phyloP scores from a whole-genome alignment of 2,888 invertebrate genomes.

The Salpingus planirostris region DNA sequence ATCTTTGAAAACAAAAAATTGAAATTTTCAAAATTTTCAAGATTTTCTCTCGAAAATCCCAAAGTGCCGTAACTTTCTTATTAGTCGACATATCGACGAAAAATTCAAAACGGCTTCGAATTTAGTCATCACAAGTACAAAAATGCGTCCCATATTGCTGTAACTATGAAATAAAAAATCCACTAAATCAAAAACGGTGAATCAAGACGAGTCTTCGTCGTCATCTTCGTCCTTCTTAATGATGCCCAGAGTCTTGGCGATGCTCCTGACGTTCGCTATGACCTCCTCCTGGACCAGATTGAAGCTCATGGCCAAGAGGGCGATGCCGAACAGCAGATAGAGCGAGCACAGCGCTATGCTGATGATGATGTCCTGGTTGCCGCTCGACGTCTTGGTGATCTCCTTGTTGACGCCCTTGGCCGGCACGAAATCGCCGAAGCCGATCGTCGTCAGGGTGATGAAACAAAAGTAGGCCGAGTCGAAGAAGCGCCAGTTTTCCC shows the following conservation, averaged over 20 bases:
- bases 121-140: too few relatives aligned
- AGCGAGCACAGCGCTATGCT: conserved; percentile 82
- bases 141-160: too few relatives aligned
- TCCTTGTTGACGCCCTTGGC: conserved; percentile 52
- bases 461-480: conserved; percentile 92
- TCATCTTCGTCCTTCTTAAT: conserved; percentile 65
- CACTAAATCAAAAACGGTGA: too few relatives aligned
- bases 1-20: too few relatives aligned
- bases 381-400: conserved; percentile 35
- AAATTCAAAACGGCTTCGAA: too few relatives aligned
- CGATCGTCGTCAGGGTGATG: conserved; percentile 87
- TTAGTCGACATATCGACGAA: too few relatives aligned
- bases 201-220: conserved; percentile 50
- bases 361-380: too few relatives aligned
- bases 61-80: too few relatives aligned
- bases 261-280: conserved; percentile 76
- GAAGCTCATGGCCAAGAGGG: conserved; percentile 91
- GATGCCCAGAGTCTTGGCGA: conserved; percentile 80
- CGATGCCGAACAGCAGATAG: conserved; percentile 90
- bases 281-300: conserved; percentile 93
- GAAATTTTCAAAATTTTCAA: too few relatives aligned
- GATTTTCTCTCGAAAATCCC: too few relatives aligned
- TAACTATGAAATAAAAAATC: too few relatives aligned
- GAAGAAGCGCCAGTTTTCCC: conserved; percentile 80
- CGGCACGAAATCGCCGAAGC: conserved; percentile 87